Base-by-base conservation (phyloP, 64 coral and sea anemone species). In the Exaiptasia diaphana region DNA sequence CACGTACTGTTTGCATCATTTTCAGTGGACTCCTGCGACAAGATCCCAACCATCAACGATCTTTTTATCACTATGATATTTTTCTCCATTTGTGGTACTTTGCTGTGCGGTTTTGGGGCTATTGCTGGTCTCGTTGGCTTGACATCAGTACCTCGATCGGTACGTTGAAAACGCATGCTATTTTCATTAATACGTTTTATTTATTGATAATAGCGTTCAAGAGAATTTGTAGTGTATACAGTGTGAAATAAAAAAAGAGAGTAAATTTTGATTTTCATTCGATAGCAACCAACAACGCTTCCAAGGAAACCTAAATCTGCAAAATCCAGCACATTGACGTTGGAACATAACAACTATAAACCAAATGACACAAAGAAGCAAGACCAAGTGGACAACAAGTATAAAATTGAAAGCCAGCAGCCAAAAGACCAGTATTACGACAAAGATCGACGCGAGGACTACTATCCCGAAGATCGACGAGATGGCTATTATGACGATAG, bases 41-140 rank as follows among this genome's bases (percentile, higher is more conserved):
- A 49, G 38, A 73, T 73, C 11, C 69, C 69, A 45, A 23, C 69
- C 26, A 73, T 73, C 40, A 73, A 73, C 23, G 25, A 45, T 14
- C 39, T 73, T 11, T 49, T 73, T 37, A 73, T 73, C 23, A 29
- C 38, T 45, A 29, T 73, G 13, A 73, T 49, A 23, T 17, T 73
- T 21, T 45, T 73, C 8, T 73, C 69, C 10, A 49, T 73, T 17
- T 28, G 40, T 25, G 69, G 69, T 22, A 18, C 69, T 10, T 13
- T 73, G 40, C 40, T 73, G 1, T 73, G 69, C 33, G 4, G 40
- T 23, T 35, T 23, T 49, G 69, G 69, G 2, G 69, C 69, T 14
- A 73, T 73, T 22, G 69, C 44, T 14, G 69, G 69, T 26, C 44
- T 35, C 39, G 44, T 73, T 73, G 69, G 69, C 44, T 23, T 73